These are phyloP conservation scores for Scaptomyza montana DNA, from an alignment of 1,140 invertebrate genomes.

Conservation along the genomic window DNA sequence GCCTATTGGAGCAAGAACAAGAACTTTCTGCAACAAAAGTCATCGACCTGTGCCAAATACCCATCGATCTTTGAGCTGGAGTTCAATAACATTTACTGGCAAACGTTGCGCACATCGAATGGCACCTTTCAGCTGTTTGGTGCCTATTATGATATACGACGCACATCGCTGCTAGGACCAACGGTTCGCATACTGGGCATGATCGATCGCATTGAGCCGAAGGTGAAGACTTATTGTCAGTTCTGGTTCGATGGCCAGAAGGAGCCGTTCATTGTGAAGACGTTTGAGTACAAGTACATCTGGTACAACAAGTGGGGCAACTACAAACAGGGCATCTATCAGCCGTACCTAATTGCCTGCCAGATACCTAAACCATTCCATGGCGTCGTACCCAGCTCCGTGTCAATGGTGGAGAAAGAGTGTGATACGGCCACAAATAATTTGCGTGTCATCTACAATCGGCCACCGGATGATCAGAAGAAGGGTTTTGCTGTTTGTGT, in stretches of 20 bases:
- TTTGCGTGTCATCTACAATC: slow-evolving; percentile 93
- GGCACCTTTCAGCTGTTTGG: slow-evolving; percentile 95
- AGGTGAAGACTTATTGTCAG: slow-evolving; percentile 92
- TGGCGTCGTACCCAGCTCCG: slow-evolving; percentile 90
- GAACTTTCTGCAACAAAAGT: slow-evolving; percentile 88
- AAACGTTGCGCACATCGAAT: slow-evolving; percentile 90
- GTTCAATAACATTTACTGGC: slow-evolving; percentile 97
- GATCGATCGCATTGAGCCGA: slow-evolving; percentile 94
- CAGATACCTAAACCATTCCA: slow-evolving; percentile 91
- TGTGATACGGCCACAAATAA: slow-evolving; percentile 95
- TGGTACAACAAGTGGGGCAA: slow-evolving; percentile 98
- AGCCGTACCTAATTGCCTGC: slow-evolving; percentile 95
- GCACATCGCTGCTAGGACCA: slow-evolving; percentile 90
- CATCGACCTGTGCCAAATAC: slow-evolving; percentile 90
- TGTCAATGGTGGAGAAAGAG: slow-evolving; percentile 92
- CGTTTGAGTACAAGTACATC: slow-evolving; percentile 95
- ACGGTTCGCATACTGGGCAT: slow-evolving; percentile 94
- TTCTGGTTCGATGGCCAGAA: slow-evolving; percentile 95
- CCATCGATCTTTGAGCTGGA: slow-evolving; percentile 94
- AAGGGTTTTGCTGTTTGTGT: slow-evolving; percentile 97
- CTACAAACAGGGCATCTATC: slow-evolving; percentile 95
- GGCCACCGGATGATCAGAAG: slow-evolving; percentile 87
- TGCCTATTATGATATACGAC: slow-evolving; percentile 93
- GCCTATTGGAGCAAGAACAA: slow-evolving; percentile 92
- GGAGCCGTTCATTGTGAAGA: slow-evolving; percentile 91